A percentile compares a stretch with the other conserved stretches of the same genome.
phyloP scores from a whole-genome alignment of 2,113 vertebrate genomes.

The Ivindomyrus marchei region DNA sequence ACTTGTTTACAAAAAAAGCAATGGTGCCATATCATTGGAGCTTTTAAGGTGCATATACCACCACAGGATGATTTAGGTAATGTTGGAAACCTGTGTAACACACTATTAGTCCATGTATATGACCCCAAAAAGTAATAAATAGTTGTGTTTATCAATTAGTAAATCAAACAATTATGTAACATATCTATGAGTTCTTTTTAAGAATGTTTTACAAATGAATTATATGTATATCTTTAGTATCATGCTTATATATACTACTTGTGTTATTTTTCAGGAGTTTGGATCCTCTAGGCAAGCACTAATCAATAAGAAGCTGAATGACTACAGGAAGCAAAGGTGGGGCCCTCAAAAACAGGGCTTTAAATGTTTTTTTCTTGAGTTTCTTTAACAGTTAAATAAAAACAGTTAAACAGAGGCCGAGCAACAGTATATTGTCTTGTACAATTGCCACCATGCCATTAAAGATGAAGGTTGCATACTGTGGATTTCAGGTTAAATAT shows the following conservation, averaged over 20 bases:
- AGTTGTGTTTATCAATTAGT: background rate
- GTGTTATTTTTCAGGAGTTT: conserved; percentile 69
- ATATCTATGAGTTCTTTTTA: background rate
- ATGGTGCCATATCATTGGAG: background rate
- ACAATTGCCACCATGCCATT: background rate
- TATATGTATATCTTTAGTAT: background rate
- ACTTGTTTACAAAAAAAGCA: background rate
- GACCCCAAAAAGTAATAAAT: background rate
- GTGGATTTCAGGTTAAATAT: background rate
- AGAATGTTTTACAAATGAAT: background rate
- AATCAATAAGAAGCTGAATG: conserved; percentile 95
- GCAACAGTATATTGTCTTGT: background rate
- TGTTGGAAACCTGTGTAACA: background rate
- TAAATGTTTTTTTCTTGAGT: background rate
- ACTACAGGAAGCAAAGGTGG: conserved; percentile 81
- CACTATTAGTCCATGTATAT: background rate
- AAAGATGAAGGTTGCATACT: background rate
- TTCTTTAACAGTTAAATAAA: background rate
- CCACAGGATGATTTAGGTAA: background rate
- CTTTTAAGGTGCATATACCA: background rate
- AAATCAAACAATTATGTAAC: background rate
- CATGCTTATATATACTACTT: background rate
- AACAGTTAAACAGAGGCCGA: background rate
- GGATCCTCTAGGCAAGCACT: conserved; percentile 87
- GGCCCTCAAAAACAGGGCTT: background rate